Evolutionary conservation across 1,140 invertebrate genomes (phyloP).

Genomic region (Aricia agestis): DNA sequence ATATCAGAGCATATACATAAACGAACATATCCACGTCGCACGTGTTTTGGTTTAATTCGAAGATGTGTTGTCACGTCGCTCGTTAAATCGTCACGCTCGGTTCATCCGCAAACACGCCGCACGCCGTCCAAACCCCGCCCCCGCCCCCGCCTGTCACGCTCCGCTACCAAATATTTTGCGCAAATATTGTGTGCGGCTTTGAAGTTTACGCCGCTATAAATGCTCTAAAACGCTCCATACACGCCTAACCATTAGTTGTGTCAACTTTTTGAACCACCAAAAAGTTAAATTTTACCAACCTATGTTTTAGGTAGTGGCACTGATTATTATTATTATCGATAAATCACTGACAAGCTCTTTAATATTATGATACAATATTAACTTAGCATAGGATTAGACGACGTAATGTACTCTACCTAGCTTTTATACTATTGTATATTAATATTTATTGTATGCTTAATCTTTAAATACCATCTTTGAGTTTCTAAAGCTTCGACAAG

Average conservation of each 20-base stretch:
- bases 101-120: slow-evolving; percentile 32
- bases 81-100: slow-evolving; percentile 53
- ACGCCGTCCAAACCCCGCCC: background rate
- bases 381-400: too few species aligned
- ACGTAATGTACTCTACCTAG: too few species aligned
- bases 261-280: too few species aligned
- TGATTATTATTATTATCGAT: too few species aligned
- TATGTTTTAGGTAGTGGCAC: too few species aligned
- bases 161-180: background rate
- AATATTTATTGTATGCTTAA: too few species aligned
- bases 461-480: too few species aligned
- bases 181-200: background rate
- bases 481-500: too few species aligned
- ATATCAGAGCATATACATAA: background rate
- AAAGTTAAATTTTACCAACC: too few species aligned
- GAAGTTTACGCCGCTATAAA: background rate
- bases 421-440: too few species aligned
- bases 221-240: background rate
- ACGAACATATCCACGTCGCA: background rate
- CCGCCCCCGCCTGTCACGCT: background rate
- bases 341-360: too few species aligned
- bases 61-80: slow-evolving; percentile 28
- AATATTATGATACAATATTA: too few species aligned
- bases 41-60: background rate
- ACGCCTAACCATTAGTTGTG: background rate